A percentile compares a stretch with the other conserved stretches of the same genome.
These are phyloP conservation scores for Andricus curvator DNA, from an alignment of 2,888 invertebrate genomes.

Conservation along the genomic window DNA sequence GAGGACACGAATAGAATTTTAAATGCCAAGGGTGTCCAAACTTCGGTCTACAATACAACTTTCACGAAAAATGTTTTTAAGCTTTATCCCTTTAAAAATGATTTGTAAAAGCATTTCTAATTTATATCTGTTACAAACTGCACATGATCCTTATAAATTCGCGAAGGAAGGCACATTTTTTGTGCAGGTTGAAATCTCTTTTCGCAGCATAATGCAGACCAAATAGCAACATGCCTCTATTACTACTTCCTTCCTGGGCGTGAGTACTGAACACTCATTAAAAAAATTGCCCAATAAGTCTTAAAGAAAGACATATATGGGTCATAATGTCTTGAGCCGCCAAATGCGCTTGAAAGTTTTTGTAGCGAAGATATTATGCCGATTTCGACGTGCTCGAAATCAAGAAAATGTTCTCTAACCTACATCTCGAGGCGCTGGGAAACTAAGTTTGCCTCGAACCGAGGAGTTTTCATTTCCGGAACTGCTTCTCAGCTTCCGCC, in stretches of 20 bases:
- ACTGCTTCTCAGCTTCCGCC: conserved; percentile 63
- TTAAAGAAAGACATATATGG: conserved; percentile 13
- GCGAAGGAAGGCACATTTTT: neutral
- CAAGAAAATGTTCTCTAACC: conserved; percentile 55
- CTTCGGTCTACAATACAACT: neutral
- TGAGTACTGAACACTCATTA: neutral
- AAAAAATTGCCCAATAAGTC: conserved; percentile 22
- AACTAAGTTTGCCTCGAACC: conserved; percentile 58
- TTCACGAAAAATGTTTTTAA: neutral
- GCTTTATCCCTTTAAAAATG: neutral
- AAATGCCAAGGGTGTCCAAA: neutral
- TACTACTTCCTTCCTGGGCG: neutral
- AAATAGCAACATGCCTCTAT: neutral
- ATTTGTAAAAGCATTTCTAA: neutral
- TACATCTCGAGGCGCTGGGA: conserved; percentile 60
- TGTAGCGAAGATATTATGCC: neutral
- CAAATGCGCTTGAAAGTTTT: conserved; percentile 10
- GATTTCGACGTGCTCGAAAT: conserved; percentile 23
- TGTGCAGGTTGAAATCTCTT: neutral
- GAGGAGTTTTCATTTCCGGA: conserved; percentile 73
- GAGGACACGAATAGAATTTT: conserved; percentile 19
- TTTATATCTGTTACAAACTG: neutral
- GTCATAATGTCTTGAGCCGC: neutral
- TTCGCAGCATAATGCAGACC: neutral
- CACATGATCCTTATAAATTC: neutral